Evolutionary conservation across 2,113 vertebrate species (phyloP).

Genomic region (Jaculus jaculus): DNA sequence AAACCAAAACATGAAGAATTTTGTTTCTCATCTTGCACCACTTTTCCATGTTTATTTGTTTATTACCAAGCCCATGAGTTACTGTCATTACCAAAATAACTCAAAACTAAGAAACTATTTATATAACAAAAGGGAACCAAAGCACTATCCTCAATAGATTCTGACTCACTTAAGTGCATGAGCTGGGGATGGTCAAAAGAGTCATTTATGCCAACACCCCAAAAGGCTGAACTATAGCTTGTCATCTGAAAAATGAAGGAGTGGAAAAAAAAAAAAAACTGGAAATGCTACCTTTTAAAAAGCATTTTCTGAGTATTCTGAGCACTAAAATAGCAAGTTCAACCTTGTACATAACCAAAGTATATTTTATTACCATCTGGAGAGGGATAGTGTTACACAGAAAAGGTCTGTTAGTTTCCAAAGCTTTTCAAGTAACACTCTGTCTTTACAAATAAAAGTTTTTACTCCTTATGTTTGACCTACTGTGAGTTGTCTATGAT

Average conservation of each 20-base stretch:
- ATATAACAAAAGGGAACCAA: background rate
- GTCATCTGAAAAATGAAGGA: background rate
- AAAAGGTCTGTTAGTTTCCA: background rate
- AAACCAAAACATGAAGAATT: background rate
- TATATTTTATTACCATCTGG: background rate
- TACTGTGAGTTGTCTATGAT: background rate
- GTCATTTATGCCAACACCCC: background rate
- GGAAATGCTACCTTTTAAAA: background rate
- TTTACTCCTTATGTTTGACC: background rate
- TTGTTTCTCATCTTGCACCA: background rate
- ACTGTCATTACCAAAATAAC: conserved; percentile 27
- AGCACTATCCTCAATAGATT: background rate
- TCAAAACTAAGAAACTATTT: background rate
- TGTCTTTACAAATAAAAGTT: background rate
- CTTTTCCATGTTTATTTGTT: background rate
- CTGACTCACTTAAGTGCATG: background rate
- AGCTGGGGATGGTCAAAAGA: background rate
- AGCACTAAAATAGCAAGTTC: background rate
- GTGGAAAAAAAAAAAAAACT: background rate
- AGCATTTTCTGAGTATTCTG: background rate
- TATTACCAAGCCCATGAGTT: background rate
- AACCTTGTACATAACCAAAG: background rate
- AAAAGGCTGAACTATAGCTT: background rate
- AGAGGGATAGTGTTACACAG: background rate
- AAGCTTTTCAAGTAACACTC: background rate